Base-by-base conservation (phyloP, 2,888 invertebrate species). In the Andrena bicolor region DNA sequence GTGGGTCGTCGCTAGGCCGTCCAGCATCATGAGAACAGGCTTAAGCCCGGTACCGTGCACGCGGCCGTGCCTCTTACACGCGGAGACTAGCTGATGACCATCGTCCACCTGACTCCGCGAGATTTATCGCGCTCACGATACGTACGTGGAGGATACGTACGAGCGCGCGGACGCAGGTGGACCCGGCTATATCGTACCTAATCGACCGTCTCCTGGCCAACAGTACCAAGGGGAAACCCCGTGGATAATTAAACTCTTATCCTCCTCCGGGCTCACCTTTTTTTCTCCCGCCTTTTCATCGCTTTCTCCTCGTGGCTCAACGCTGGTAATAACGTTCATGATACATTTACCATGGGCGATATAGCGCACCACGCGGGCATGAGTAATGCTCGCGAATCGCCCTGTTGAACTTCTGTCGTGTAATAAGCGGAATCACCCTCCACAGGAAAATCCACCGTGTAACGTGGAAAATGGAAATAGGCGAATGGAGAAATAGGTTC, bases 51-150 rank as follows among this genome's bases (percentile, higher is more conserved):
- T 76, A 78, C 76, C 72, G 66, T 73, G 56, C 75, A 63, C 80
- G 75, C 72, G 77, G 82, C 80, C 79, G 80, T 41, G 41, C 69
- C 85, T 87, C 86, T 90, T 90, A 89, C 90, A 91, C 91, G 90
- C 75, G 86, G 87, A 83, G 90, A 90, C 90, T 91, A 88, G 89
- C 92, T 93, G 92, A 93, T 93, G 93, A 92, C 91, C 93, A 93
- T 93, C 92, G 93, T 93, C 92, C 92, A 93, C 92, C 93, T 93
- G 93, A 93, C 93, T 92, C 90, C 72, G 66, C 71, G 87, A 92
- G 93, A 93, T 93, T 93, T 93, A 93, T 93, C 91, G 92, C 89
- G 90, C 89, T 88, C 91, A 90, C 90, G 91, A 89, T 90, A 87
- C 77, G 61, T 73, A 75, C 73, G 72, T 80, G 75, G 66, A 74